Percentiles rank a stretch among this genome's conserved stretches.
Conservation (phyloP, 64 coral and sea anemone species). For the Montipora efflorescens region DNA sequence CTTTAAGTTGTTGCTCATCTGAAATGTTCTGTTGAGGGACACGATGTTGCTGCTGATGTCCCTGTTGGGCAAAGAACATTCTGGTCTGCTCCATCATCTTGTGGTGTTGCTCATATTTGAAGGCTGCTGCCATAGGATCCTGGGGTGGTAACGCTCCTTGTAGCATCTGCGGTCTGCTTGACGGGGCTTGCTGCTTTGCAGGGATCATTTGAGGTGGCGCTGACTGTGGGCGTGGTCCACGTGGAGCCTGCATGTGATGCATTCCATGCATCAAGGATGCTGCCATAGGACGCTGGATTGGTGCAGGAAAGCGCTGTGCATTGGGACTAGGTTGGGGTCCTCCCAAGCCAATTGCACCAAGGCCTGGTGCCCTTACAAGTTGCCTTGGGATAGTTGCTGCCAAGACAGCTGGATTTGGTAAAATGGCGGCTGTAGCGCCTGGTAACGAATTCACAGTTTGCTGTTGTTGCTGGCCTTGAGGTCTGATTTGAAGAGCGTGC, state of each 20-base stretch:
- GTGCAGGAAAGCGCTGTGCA: constrained; percentile 78
- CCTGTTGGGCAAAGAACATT: constrained; percentile 77
- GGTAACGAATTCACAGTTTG: constrained; percentile 51
- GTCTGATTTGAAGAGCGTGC: constrained; percentile 66
- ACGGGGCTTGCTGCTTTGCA: constrained; percentile 47
- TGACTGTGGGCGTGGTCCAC: constrained; percentile 40
- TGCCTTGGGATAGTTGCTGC: constrained; percentile 55
- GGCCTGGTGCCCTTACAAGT: constrained; percentile 49
- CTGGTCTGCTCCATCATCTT: constrained; percentile 93
- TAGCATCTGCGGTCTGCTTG: constrained; percentile 27
- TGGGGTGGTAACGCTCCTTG: constrained; percentile 9
- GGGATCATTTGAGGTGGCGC: constrained; percentile 42
- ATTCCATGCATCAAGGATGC: constrained; percentile 64
- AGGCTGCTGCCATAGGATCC: constrained; percentile 32
- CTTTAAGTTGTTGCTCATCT: constrained; percentile 58
- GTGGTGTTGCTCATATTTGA: constrained; percentile 85
- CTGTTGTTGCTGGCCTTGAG: constrained; percentile 70
- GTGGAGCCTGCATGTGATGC: constrained; percentile 50
- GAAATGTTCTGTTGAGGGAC: not conserved
- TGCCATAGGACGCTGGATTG: constrained; percentile 86
- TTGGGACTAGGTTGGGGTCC: constrained; percentile 35
- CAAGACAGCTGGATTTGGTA: constrained; percentile 36
- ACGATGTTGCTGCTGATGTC: constrained; percentile 28
- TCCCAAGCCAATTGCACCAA: constrained; percentile 52
- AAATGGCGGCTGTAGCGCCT: constrained; percentile 31